These are phyloP conservation scores for Autographa pulchrina DNA, from an alignment of 2,888 invertebrate genomes.

Conservation along the genomic window DNA sequence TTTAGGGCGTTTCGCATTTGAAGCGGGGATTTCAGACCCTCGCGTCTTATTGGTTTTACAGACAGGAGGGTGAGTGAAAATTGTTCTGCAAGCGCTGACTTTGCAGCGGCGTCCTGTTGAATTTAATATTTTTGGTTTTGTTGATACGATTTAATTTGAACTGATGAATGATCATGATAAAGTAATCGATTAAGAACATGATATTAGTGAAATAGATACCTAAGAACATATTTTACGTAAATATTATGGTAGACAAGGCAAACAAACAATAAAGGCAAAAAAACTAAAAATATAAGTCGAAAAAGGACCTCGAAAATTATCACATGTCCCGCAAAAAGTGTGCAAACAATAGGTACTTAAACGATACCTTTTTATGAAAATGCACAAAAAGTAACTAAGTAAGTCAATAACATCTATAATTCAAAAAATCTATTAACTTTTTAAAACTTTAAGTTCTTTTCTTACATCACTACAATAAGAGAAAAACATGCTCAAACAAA, in stretches of 20 bases:
- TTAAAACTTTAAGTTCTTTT: constrained; percentile 7
- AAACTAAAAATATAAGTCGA: no score
- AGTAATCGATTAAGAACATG: no score
- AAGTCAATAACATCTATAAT: neutral
- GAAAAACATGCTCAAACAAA: constrained; percentile 41
- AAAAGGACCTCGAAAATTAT: no score
- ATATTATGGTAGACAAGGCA: no score
- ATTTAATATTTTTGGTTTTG: constrained; percentile 29
- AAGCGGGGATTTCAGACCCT: constrained; percentile 76
- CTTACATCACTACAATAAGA: constrained; percentile 20
- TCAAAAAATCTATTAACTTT: constrained; percentile 11
- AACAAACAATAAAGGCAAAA: no score
- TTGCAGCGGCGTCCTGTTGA: constrained; percentile 72
- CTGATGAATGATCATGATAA: neutral
- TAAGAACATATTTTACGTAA: no score
- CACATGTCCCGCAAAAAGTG: neutral
- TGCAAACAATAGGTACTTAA: no score
- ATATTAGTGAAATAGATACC: no score
- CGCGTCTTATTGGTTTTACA: constrained; percentile 87
- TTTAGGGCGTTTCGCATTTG: constrained; percentile 79
- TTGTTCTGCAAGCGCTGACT: constrained; percentile 74
- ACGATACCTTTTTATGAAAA: neutral
- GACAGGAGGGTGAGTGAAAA: constrained; percentile 80
- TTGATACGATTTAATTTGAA: neutral
- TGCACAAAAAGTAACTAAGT: neutral